Conservation (phyloP, 1,140 invertebrate species). For the Bombus balteatus region DNA sequence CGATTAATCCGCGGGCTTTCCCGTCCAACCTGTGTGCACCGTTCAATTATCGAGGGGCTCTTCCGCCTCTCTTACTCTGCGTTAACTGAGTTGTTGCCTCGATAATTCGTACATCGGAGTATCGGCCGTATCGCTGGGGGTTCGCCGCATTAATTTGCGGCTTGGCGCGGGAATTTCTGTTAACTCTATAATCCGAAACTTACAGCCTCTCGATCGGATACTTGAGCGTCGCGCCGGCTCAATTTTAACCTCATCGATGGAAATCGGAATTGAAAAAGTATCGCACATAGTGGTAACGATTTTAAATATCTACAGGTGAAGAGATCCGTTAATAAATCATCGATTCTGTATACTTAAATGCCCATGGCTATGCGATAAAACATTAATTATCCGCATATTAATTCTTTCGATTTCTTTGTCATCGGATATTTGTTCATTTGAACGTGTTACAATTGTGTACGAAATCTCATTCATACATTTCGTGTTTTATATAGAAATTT, state of each 20-base stretch:
- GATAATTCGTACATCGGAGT: slow-evolving; percentile 67
- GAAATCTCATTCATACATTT: no score
- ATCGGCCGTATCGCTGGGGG: slow-evolving; percentile 50
- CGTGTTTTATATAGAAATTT: no score
- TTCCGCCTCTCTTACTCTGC: slow-evolving; percentile 55
- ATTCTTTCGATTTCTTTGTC: no score
- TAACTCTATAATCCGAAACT: slow-evolving; percentile 61
- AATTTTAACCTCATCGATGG: background rate
- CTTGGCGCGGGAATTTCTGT: slow-evolving; percentile 60
- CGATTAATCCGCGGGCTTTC: slow-evolving; percentile 54
- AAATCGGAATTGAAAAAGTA: background rate
- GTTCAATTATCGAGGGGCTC: slow-evolving; percentile 65
- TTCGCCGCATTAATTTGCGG: slow-evolving; percentile 63
- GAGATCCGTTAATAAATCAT: no score
- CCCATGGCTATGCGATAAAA: no score
- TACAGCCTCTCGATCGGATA: slow-evolving; percentile 22
- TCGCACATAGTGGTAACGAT: background rate
- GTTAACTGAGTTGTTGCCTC: slow-evolving; percentile 68
- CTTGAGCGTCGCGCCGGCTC: background rate
- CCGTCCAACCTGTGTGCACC: slow-evolving; percentile 51
- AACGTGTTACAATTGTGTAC: no score
- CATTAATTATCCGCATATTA: no score
- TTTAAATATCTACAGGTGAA: background rate
- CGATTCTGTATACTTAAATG: no score
- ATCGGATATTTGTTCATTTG: no score